Evolutionary conservation across 2,113 vertebrate genomes (phyloP).

Genomic region (Maccullochella peelii): DNA sequence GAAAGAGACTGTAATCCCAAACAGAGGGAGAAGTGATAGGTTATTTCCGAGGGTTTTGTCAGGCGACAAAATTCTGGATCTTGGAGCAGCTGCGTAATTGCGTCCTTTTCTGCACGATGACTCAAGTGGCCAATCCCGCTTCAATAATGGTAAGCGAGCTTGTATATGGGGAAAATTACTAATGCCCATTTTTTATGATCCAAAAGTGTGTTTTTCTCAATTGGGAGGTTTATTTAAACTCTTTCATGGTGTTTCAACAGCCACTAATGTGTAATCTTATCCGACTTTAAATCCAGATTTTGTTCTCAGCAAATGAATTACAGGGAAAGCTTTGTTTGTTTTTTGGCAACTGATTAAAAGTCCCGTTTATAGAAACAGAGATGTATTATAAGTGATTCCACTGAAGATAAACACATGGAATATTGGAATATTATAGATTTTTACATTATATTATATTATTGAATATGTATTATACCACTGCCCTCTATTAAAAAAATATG

Average conservation of each 20-base stretch:
- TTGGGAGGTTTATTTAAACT: neutral
- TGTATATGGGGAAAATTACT: neutral
- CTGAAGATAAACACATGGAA: neutral
- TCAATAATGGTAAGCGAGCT: slow-evolving; percentile 64
- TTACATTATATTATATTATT: neutral
- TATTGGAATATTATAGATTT: neutral
- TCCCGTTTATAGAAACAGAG: neutral
- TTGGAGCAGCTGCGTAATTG: slow-evolving; percentile 11
- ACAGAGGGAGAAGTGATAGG: slow-evolving; percentile 4
- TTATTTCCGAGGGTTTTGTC: slow-evolving; percentile 23
- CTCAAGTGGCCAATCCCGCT: slow-evolving; percentile 62
- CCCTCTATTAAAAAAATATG: neutral
- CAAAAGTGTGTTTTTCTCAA: neutral
- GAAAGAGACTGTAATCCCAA: slow-evolving; percentile 16
- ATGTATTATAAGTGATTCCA: neutral
- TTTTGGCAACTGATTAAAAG: neutral
- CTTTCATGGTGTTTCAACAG: neutral
- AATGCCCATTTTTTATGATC: neutral
- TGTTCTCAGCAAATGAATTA: slow-evolving; percentile 12
- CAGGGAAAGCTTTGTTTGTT: slow-evolving; percentile 23
- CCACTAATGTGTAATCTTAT: neutral
- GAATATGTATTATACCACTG: neutral
- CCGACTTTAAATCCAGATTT: slow-evolving; percentile 32
- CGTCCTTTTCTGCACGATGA: slow-evolving; percentile 59
- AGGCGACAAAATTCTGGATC: slow-evolving; percentile 8